These are phyloP conservation scores for Sesia bembeciformis DNA, from an alignment of 2,888 invertebrate species.

Conservation along the genomic window DNA sequence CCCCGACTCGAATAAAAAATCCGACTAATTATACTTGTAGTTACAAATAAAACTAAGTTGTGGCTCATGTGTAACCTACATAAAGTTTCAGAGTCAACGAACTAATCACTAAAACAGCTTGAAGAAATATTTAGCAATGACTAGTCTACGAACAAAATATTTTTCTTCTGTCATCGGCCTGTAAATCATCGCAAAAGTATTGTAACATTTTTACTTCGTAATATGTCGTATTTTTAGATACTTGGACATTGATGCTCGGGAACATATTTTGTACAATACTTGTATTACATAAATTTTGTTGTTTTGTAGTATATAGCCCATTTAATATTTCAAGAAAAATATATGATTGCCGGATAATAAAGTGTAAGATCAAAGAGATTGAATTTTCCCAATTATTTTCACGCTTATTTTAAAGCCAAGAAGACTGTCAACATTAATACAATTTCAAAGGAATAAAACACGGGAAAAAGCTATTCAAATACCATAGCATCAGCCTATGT, in stretches of 20 bases:
- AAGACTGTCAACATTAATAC: no score
- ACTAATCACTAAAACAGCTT: neutral
- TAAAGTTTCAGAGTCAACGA: neutral
- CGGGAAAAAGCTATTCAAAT: no score
- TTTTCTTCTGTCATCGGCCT: slow-evolving; percentile 8
- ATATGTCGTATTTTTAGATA: neutral
- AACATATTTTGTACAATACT: neutral
- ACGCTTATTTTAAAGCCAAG: no score
- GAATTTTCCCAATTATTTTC: no score
- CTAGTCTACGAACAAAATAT: neutral
- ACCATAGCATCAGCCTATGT: no score
- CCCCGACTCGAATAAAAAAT: no score
- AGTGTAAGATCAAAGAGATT: neutral
- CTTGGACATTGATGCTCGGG: neutral
- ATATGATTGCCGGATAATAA: neutral
- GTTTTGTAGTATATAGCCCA: neutral
- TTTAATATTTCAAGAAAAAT: neutral
- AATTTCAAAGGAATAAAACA: no score
- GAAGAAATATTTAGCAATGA: neutral
- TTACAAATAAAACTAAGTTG: no score
- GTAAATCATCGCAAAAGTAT: slow-evolving; percentile 13
- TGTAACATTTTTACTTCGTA: neutral
- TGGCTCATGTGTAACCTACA: neutral
- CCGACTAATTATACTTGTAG: no score
- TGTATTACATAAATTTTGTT: neutral